Evolutionary conservation across 2,797 vertebrate genomes (phyloP), one percentile per base, ranked within the genome.

Genomic region (Pseudochirops corinnae): DNA sequence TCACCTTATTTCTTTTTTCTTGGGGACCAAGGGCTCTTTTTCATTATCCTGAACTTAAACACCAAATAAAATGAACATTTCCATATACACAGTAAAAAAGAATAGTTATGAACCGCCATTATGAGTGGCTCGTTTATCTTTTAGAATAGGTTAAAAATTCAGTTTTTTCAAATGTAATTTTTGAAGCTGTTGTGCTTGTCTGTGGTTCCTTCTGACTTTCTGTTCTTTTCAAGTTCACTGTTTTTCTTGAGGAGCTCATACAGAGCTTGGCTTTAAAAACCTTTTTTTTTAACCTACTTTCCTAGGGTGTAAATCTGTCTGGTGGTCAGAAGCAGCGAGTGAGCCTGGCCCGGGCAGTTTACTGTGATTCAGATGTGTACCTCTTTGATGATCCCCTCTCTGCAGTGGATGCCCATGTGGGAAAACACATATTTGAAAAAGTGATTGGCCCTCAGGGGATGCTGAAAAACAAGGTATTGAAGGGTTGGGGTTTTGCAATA

Each of bases 241-340:
- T 97, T 93, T 87, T 50, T 96, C 26, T 31, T 96, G 21, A 60
- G 91, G 96, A 93, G 3, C n/a, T 67, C 31, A 94, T 28, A 95
- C 91, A 10, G 10, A 5, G 92, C 0, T 0, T 92, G 12, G 0
- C 94, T 95, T 96, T 94, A 39, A 74, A 74, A 39, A 60, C 29
- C 0, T 60, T 12, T 39, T 33, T 74, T 74, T 74, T 39, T 21
- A 46, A 87, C 0, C 31, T 26, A 11, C 46, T 95, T 97, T 93
- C 14, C 1, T 97, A 99, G 99, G 99, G 99, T 0, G 99, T 99
- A 93, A 99, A 99, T 98, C 99, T 99, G 93, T 99, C 99, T 0
- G 99, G 99, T 39, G 99, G 99, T 55, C 99, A 99, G 98, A 99
- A 99, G 95, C 99, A 99, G 98, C 98, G 99, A 5, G 99, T 99